Percentiles rank a stretch among this genome's conserved stretches.
phyloP scores from a whole-genome alignment of 2,888 invertebrate species.

The Aphidius colemani region DNA sequence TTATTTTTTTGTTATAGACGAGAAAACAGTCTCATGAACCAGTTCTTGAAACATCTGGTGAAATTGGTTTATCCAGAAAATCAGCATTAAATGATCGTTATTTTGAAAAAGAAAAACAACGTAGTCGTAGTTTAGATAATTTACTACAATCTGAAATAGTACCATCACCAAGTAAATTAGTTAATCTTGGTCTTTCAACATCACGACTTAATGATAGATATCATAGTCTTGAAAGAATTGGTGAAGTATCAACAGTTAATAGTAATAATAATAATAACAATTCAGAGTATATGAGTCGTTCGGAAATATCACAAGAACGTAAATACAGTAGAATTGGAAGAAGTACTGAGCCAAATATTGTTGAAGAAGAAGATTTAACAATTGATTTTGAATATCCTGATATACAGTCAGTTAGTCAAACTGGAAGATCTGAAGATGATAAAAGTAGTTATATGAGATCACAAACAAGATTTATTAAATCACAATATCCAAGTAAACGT shows the following conservation, averaged over 20 bases:
- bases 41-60: constrained; percentile 54
- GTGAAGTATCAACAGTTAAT: constrained; percentile 50
- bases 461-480: constrained; percentile 78
- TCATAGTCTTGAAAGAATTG: constrained; percentile 75
- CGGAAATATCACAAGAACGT: constrained; percentile 57
- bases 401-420: constrained; percentile 60
- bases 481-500: constrained; percentile 75
- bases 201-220: constrained; percentile 88
- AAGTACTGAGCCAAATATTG: constrained; percentile 56
- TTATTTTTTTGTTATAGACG: constrained; percentile 43
- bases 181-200: constrained; percentile 80
- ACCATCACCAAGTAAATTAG: constrained; percentile 65
- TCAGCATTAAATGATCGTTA: constrained; percentile 88
- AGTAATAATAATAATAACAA: constrained; percentile 30
- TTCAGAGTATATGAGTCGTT: constrained; percentile 58
- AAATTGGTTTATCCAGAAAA: constrained; percentile 70
- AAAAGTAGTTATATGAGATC: constrained; percentile 62
- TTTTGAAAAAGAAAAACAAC: constrained; percentile 80
- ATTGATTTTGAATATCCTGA: constrained; percentile 74
- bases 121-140: constrained; percentile 83
- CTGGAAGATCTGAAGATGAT: constrained; percentile 61
- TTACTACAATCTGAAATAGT: constrained; percentile 69
- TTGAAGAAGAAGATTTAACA: constrained; percentile 56
- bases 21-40: constrained; percentile 79
- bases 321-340: constrained; percentile 61